These are phyloP conservation scores for Cryptoleucopteryx plumbea DNA, from an alignment of 2,113 vertebrate species.

Conservation along the genomic window DNA sequence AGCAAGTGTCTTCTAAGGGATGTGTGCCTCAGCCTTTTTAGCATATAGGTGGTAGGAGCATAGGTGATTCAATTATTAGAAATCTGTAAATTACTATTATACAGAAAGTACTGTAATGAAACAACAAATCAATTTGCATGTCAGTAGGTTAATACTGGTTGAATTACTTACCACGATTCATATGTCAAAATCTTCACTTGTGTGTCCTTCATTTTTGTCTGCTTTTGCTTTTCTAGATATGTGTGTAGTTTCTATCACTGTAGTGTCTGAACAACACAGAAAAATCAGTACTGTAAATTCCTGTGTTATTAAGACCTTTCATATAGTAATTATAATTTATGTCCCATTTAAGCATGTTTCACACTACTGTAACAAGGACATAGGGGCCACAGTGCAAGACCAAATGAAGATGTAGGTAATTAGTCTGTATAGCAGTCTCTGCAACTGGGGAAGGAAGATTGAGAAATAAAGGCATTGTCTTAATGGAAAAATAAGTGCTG, in stretches of 20 bases:
- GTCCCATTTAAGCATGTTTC: neutral
- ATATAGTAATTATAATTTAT: neutral
- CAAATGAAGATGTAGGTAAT: neutral
- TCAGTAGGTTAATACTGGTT: neutral
- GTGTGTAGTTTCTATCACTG: neutral
- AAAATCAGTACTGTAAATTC: neutral
- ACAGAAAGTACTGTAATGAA: neutral
- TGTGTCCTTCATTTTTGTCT: neutral
- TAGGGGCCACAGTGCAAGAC: neutral
- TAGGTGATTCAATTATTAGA: neutral
- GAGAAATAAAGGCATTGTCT: neutral
- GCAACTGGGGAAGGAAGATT: neutral
- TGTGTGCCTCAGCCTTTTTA: neutral
- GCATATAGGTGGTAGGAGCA: neutral
- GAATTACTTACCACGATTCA: neutral
- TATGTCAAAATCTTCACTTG: neutral
- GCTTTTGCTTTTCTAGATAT: neutral
- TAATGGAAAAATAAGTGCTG: neutral
- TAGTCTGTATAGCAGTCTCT: neutral
- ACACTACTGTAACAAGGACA: neutral
- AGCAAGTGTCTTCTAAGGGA: neutral
- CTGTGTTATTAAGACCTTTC: neutral
- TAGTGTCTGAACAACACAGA: neutral
- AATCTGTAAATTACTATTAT: neutral
- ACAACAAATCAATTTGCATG: neutral